Evolutionary conservation across 2,888 invertebrate genomes (phyloP).

Genomic region (Spilarctia lutea): DNA sequence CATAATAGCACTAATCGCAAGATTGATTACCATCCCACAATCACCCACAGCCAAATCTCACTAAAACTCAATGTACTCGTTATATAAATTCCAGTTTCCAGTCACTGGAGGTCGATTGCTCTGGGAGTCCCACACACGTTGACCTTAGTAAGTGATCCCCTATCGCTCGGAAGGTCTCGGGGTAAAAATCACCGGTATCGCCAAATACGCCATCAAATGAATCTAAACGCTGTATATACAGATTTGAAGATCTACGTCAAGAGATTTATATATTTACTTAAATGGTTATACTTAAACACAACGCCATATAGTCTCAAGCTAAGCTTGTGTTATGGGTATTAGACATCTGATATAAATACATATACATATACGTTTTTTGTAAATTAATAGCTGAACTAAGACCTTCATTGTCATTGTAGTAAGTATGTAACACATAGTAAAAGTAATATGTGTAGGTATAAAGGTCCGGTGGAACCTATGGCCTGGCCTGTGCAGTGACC

Average conservation of each 20-base stretch:
- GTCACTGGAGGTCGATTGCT: constrained; percentile 57
- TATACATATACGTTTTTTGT: too few relatives aligned
- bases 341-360: too few relatives aligned
- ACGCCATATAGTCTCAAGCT: too few relatives aligned
- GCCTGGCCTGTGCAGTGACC: constrained; percentile 1
- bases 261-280: neutral
- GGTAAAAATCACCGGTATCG: neutral
- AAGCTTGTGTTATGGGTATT: too few relatives aligned
- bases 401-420: neutral
- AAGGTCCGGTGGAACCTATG: neutral
- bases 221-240: too few relatives aligned
- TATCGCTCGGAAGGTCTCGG: constrained; percentile 26
- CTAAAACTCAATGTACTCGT: neutral
- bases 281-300: too few relatives aligned
- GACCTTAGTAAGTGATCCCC: constrained; percentile 56
- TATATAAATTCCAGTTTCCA: constrained; percentile 34
- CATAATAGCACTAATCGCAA: neutral
- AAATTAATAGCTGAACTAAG: neutral
- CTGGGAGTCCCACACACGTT: constrained; percentile 56
- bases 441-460: neutral
- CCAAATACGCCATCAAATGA: neutral
- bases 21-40: constrained; percentile 3
- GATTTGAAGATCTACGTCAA: neutral
- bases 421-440: too few relatives aligned
- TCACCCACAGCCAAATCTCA: constrained; percentile 11